Percentiles rank a stretch among this genome's conserved stretches.
Evolutionary conservation across 2,888 invertebrate species (phyloP).

Genomic region (Drosophila crucigera): DNA sequence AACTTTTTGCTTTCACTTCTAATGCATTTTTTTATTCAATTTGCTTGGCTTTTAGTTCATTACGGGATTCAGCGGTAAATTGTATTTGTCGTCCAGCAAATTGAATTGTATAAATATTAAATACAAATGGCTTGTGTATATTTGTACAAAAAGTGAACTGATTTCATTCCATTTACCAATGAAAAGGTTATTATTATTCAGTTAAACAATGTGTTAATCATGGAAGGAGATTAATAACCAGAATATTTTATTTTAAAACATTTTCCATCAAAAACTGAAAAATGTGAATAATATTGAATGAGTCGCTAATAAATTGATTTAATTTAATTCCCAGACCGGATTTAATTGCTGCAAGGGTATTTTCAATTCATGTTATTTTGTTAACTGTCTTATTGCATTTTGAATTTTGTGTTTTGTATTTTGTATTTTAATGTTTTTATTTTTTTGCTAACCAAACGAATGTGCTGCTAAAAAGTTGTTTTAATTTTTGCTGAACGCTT

Average conservation of each 20-base stretch:
- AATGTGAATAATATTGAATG: not conserved
- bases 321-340: not conserved
- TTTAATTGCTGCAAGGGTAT: not conserved
- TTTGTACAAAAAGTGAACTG: slow-evolving; percentile 7
- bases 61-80: slow-evolving; percentile 31
- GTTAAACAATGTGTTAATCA: not conserved
- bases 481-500: slow-evolving; percentile 55
- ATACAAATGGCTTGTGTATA: slow-evolving; percentile 17
- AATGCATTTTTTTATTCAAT: slow-evolving; percentile 54
- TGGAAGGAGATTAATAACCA: not conserved
- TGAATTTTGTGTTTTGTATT: too few relatives aligned
- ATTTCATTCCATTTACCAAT: not conserved
- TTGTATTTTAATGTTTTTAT: not conserved
- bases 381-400: not conserved
- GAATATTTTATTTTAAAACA: not conserved
- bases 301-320: not conserved
- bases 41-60: slow-evolving; percentile 60
- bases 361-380: not conserved
- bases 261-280: not conserved
- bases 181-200: too few relatives aligned
- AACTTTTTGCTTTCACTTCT: slow-evolving; percentile 49
- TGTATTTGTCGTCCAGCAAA: slow-evolving; percentile 44
- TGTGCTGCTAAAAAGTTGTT: slow-evolving; percentile 39
- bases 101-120: slow-evolving; percentile 39
- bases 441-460: slow-evolving; percentile 17